Evolutionary conservation across 2,113 vertebrate genomes (phyloP), one percentile per base, ranked within the genome.

Genomic region (Oenanthe oenanthe): DNA sequence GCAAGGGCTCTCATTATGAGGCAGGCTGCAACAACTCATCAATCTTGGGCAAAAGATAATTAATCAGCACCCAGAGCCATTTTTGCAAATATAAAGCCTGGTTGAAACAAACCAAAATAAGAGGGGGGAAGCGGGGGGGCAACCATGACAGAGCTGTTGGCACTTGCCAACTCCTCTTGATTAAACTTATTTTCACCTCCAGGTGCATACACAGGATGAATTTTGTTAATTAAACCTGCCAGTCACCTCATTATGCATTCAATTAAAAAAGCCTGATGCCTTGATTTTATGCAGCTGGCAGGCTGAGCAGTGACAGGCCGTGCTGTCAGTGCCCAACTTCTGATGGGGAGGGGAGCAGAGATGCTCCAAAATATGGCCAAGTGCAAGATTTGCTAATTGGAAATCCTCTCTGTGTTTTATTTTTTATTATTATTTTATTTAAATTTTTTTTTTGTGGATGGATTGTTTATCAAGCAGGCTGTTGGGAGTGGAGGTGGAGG

Each of bases 141-240:
- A 2, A 21, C 54, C 62, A 75, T 60, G 91, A 88, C 90, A 95
- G 93, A 95, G 74, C 70, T 89, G 83, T 81, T 94, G 92, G 90
- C 95, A 92, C 96, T 96, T 96, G 93, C 94, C 96, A 97, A 77
- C 78, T 93, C 92, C 87, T 94, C 95, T 92, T 95, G 95, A 95
- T 96, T 92, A 96, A 97, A 94, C 94, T 96, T 92, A 92, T 96
- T 97, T 97, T 94, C 95, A 96, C 96, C 93, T 97, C 95, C 97
- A 96, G 95, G 96, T 97, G 95, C 93, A 95, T 13, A 73, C 70
- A 61, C 72, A 87, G 89, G 93, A 97, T 74, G 94, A 88, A 93
- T 96, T 97, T 97, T 90, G 84, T 97, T 98, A 97, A 97, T 98
- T 97, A 97, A 97, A 97, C 93, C 94, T 97, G 95, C 91, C 94